Percentiles rank a stretch among this genome's conserved stretches.
Evolutionary conservation across 2,113 vertebrate genomes (phyloP).

Genomic region (Callocephalon fimbriatum): DNA sequence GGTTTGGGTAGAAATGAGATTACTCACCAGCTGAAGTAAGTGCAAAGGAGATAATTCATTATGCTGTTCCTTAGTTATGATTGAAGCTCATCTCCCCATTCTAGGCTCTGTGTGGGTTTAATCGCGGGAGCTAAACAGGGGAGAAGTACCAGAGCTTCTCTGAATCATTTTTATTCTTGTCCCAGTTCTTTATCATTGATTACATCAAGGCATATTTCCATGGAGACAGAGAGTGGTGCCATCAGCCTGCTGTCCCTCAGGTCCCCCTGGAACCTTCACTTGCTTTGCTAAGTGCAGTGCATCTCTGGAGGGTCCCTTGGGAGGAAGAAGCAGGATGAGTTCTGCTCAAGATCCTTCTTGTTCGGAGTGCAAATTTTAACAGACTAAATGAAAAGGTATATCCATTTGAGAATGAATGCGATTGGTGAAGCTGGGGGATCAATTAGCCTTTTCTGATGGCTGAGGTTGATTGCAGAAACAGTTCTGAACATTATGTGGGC

Average conservation of each 20-base stretch:
- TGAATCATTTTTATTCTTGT: slow-evolving; percentile 58
- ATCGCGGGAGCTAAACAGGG: not conserved
- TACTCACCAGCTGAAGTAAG: slow-evolving; percentile 42
- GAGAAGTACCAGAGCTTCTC: slow-evolving; percentile 9
- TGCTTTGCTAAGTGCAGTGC: not conserved
- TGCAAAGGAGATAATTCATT: slow-evolving; percentile 4
- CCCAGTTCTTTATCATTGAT: not conserved
- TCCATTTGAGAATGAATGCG: not conserved
- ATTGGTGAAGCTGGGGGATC: not conserved
- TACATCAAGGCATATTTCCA: slow-evolving; percentile 36
- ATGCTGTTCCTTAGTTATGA: slow-evolving; percentile 35
- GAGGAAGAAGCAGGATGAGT: not conserved
- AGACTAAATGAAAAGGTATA: not conserved
- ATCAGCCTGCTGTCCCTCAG: not conserved
- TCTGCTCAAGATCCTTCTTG: not conserved
- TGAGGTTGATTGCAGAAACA: slow-evolving; percentile 12
- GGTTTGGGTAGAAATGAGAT: not conserved
- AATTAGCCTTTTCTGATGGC: slow-evolving; percentile 9
- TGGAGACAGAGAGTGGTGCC: not conserved
- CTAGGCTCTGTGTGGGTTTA: slow-evolving; percentile 52
- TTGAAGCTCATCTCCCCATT: not conserved
- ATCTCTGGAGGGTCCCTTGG: accelerated
- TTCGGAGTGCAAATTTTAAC: not conserved
- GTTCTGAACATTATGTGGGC: not conserved
- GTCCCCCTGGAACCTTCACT: not conserved